phyloP scores from a whole-genome alignment of 2,888 invertebrate species.

The Oxycera nigricornis region DNA sequence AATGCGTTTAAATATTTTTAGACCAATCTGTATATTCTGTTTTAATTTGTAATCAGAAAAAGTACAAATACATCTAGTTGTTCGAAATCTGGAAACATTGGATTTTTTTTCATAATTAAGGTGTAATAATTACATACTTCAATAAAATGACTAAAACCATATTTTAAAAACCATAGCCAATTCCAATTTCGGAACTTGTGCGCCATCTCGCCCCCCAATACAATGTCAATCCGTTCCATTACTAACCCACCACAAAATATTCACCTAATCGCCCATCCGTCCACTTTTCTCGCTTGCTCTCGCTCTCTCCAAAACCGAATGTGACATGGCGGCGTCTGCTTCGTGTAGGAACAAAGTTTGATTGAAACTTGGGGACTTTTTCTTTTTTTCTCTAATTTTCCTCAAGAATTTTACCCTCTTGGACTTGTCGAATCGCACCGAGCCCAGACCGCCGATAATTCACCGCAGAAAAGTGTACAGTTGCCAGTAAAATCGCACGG shows the following conservation, averaged over 20 bases:
- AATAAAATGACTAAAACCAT: no score
- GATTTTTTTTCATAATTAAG: no score
- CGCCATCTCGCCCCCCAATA: background rate
- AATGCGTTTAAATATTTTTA: no score
- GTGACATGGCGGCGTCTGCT: conserved; percentile 50
- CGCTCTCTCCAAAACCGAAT: conserved; percentile 41
- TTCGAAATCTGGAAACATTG: no score
- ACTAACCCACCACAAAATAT: conserved; percentile 1
- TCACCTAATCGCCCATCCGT: conserved; percentile 31
- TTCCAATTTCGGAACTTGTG: no score
- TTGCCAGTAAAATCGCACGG: background rate
- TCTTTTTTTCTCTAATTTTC: conserved; percentile 42
- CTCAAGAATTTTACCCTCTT: conserved; percentile 7
- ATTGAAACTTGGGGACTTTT: conserved; percentile 46
- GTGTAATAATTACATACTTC: no score
- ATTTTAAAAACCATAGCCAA: no score
- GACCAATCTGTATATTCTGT: no score
- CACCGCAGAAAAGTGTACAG: background rate
- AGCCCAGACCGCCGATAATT: background rate
- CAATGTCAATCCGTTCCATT: background rate
- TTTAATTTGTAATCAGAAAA: no score
- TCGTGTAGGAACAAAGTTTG: conserved; percentile 48
- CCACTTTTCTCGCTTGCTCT: background rate
- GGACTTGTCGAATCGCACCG: background rate
- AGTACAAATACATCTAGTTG: no score